Percentiles rank a stretch among this genome's conserved stretches.
phyloP scores from a whole-genome alignment of 2,113 vertebrate genomes.

The Tychaedon coryphoeus region DNA sequence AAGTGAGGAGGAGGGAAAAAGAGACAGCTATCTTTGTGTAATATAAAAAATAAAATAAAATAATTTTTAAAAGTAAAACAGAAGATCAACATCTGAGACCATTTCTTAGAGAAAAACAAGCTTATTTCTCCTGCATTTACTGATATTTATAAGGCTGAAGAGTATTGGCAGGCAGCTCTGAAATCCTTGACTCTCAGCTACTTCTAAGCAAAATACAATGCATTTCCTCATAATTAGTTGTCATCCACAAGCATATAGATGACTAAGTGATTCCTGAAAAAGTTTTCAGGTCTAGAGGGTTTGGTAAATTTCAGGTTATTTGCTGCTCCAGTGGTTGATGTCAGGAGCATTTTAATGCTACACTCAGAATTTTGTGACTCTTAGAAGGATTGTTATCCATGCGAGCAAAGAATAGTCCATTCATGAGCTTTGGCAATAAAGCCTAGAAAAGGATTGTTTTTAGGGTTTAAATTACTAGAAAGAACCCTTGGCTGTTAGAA shows the following conservation, averaged over 20 bases:
- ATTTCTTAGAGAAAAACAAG: neutral
- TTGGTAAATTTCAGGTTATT: neutral
- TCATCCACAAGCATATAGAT: neutral
- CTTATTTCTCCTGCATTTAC: neutral
- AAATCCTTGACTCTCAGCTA: neutral
- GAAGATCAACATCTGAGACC: neutral
- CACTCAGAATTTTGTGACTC: neutral
- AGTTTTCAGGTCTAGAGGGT: neutral
- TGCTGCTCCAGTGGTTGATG: neutral
- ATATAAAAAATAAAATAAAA: neutral
- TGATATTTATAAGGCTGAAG: neutral
- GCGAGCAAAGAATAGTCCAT: neutral
- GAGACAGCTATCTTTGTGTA: neutral
- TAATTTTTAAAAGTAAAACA: accelerated
- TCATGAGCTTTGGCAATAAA: neutral
- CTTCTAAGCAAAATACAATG: neutral
- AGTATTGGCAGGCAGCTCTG: neutral
- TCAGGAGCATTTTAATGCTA: neutral
- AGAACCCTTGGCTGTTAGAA: neutral
- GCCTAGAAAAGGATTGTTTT: neutral
- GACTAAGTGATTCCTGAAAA: neutral
- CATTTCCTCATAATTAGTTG: neutral
- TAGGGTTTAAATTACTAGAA: neutral
- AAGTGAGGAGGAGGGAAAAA: neutral
- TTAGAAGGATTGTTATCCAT: neutral